Conservation (phyloP, 2,113 vertebrate genomes). For the Gnathonemus longibarbis region DNA sequence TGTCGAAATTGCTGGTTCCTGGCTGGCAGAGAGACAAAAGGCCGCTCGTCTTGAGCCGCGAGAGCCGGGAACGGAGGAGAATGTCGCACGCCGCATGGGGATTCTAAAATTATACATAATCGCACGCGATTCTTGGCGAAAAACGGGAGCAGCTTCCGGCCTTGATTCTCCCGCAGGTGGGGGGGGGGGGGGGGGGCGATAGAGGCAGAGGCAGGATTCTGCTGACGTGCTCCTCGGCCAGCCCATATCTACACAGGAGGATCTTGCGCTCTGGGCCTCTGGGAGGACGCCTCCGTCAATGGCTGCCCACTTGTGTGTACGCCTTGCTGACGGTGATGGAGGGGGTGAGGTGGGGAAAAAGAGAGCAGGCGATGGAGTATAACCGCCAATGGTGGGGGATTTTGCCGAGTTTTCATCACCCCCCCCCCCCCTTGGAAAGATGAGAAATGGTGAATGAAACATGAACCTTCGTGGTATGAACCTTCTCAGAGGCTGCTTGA, state of each 20-base stretch:
- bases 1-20: slow-evolving; percentile 18
- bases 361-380: neutral
- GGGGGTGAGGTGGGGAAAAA: neutral
- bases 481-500: neutral
- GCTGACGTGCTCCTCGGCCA: neutral
- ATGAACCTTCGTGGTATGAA: neutral
- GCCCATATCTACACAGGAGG: neutral
- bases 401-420: neutral
- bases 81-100: neutral
- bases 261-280: neutral
- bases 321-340: neutral
- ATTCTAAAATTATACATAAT: slow-evolving; percentile 33
- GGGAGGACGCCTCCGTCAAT: neutral
- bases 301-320: neutral
- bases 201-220: neutral
- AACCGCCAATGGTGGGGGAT: neutral
- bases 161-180: slow-evolving; percentile 28
- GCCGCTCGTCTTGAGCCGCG: neutral
- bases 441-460: neutral
- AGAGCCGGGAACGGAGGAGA: neutral
- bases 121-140: slow-evolving; percentile 19
- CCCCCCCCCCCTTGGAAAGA: neutral
- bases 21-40: slow-evolving; percentile 40
- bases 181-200: slow-evolving; percentile 18
- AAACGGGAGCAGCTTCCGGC: slow-evolving; percentile 16